Percentiles rank a stretch among this genome's conserved stretches.
Conservation (phyloP, 2,797 vertebrate genomes). For the Iguana delicatissima region DNA sequence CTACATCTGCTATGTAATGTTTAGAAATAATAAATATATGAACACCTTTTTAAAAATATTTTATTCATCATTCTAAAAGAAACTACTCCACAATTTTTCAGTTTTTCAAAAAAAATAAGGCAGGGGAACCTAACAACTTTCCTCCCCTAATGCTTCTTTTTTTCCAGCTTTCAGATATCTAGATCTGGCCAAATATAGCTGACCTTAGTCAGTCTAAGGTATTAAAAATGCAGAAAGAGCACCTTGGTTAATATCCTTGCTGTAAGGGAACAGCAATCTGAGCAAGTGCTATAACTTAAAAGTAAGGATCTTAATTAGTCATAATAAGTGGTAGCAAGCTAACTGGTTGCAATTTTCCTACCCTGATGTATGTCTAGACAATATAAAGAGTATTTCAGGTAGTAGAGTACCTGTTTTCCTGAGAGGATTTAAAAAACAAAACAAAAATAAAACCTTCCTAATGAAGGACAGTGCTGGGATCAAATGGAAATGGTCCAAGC, state of each 20-base stretch:
- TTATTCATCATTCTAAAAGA: no score
- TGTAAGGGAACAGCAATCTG: neutral
- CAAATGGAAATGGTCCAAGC: neutral
- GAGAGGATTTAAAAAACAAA: neutral
- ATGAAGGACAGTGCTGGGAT: neutral
- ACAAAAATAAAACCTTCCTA: neutral
- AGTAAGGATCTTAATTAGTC: neutral
- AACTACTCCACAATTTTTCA: no score
- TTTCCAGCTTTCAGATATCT: no score
- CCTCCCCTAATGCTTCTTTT: no score
- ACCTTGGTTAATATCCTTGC: neutral
- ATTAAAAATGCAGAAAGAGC: neutral
- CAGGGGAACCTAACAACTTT: no score
- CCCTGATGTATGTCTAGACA: neutral
- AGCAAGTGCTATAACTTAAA: neutral
- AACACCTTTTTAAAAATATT: no score
- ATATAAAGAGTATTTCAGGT: neutral
- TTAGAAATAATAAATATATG: no score
- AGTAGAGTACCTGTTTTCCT: neutral
- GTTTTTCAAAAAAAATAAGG: no score
- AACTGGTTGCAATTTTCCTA: neutral
- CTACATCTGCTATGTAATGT: no score
- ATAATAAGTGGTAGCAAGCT: neutral
- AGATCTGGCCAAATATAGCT: neutral
- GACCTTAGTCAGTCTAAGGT: neutral